A percentile compares a stretch with the other conserved stretches of the same genome.
These are phyloP conservation scores for Cecropterus lyciades DNA, from an alignment of 1,140 invertebrate genomes.

Conservation along the genomic window DNA sequence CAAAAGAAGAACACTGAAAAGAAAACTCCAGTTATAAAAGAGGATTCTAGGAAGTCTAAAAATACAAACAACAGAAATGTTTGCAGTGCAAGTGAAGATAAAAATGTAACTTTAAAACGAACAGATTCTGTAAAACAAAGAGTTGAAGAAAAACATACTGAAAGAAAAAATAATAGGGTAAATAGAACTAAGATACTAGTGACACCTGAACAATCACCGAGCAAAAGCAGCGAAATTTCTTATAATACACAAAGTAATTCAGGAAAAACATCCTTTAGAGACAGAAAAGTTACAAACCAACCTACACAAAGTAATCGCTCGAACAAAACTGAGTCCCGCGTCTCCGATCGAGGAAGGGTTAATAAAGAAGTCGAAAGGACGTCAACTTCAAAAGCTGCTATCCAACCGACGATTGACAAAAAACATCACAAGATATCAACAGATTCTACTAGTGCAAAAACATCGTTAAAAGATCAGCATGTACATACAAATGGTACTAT, in stretches of 20 bases:
- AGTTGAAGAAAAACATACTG: background rate
- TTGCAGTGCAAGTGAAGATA: background rate
- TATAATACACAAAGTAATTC: conserved; percentile 1
- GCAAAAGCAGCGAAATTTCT: background rate
- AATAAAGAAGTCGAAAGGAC: conserved; percentile 2
- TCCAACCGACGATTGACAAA: background rate
- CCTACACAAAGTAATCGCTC: conserved; percentile 9
- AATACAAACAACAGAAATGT: background rate
- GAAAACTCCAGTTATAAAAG: background rate
- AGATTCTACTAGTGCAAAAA: conserved; percentile 20
- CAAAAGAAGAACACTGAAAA: conserved; percentile 12
- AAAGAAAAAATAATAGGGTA: conserved; percentile 15
- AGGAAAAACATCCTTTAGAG: conserved; percentile 1
- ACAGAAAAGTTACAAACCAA: conserved; percentile 1
- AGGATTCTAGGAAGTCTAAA: background rate
- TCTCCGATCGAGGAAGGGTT: background rate
- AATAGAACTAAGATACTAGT: conserved; percentile 25
- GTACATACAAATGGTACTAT: background rate
- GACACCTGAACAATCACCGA: conserved; percentile 22
- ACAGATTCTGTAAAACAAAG: conserved; percentile 4
- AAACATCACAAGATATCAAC: conserved; percentile 17
- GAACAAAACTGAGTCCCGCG: background rate
- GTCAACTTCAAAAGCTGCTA: background rate
- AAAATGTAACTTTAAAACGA: background rate
- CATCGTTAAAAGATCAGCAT: conserved; percentile 24